Base-by-base conservation (phyloP, 1,140 invertebrate genomes). In the Drosophila arawakana region DNA sequence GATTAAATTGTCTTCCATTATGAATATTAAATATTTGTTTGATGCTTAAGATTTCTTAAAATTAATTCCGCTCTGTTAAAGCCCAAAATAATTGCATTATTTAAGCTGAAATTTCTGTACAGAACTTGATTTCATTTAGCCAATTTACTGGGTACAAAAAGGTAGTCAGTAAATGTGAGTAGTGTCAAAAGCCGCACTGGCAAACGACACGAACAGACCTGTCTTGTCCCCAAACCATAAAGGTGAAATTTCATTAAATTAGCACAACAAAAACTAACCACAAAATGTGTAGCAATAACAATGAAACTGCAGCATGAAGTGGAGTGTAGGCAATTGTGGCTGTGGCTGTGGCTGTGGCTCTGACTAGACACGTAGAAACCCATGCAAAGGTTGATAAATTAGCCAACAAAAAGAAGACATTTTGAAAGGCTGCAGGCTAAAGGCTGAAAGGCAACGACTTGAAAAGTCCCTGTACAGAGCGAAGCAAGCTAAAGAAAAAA, bases 211-310 rank as follows among this genome's bases (percentile, higher is more conserved):
- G 37, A 21, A 25, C 15, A 41, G 54, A 18, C 37, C n/a, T 35
- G 54, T 13, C 54, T 43, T 57, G 13, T 5, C 15, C 0, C 10
- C 68, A 61, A 30, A 30, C 25, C 63, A 81, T 77, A 62, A 74
- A 69, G 61, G 73, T 21, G 49, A 78, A 86, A 79, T 75, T 85
- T 86, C 82, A 85, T 86, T 79, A 86, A 86, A 79, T 86, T 79
- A 81, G 68, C 60, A 70, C 71, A 86, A 70, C 55, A 76, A 70
- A 63, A 81, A 76, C 78, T 76, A 78, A 81, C 82, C 81, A 63
- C 82, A 81, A 70, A 61, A 75, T 71, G 72, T 47, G 52, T 65
- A 13, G 78, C 74, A 76, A 79, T 76, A 83, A 79, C 66, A 83
- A 83, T 83, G 73, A 84, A 80, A 76, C 37, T 7, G 10, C 21